Evolutionary conservation across 2,113 vertebrate species (phyloP), one percentile per base, ranked within the genome.

Genomic region (Collichthys lucidus): DNA sequence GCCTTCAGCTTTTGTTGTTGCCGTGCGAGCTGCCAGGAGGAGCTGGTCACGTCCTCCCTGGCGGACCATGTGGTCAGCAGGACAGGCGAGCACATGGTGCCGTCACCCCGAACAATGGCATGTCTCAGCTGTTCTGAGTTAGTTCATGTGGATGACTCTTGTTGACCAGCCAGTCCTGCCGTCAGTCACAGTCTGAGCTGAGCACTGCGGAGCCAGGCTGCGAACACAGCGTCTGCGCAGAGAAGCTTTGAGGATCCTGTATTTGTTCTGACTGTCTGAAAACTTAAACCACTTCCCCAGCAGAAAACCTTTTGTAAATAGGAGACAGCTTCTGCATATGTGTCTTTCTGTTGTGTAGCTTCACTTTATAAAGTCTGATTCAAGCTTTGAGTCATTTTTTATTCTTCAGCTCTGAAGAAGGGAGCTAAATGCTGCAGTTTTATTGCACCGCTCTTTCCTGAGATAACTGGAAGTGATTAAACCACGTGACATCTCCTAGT

Each of bases 81-180:
- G 69, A 69, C 17, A 1, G 74, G 65, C 61, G 53, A 80, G 77
- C 80, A 63, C 67, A 69, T 16, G 35, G 80, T 74, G 83, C 69
- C 63, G 20, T 80, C 89, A 68, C 60, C 60, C 75, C 12, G 12
- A 79, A 91, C 88, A 87, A 83, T 2, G 62, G 62, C 60, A 52
- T 2, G 70, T 62, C 80, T 92, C 40, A 88, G 87, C 87, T 80
- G 82, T 87, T 14, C 82, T 66, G 75, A 76, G 77, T 89, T 71
- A 62, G 46, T 56, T 56, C 57, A 79, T 52, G 83, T 7, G 5
- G 0, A 29, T 1, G 20, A 47, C 46, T 73, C 42, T 24, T 66
- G 74, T 22, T 35, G 70, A 84, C 44, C 60, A 31, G 77, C 67
- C 75, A 56, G 52, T 42, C 72, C 55, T 24, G 40, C 0, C 5